Base-by-base conservation (phyloP, 2,797 vertebrate species). In the Chaenodraco wilsoni region DNA sequence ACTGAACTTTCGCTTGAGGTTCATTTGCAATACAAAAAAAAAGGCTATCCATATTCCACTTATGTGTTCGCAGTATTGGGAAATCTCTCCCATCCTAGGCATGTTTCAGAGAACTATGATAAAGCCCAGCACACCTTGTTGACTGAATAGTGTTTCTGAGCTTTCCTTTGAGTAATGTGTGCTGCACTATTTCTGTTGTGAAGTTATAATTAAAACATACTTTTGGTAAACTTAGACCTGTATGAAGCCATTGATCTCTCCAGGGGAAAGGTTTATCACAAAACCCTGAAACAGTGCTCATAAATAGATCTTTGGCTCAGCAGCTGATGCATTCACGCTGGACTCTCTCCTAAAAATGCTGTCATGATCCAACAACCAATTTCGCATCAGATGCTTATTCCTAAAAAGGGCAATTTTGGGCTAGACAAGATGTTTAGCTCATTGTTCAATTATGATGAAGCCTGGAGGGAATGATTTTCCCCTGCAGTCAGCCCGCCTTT, bases 351-450 rank as follows among this genome's bases (percentile, higher is more conserved):
- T 76, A 79, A 83, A 87, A 82, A 92, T 81, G 81, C 63, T 84
- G 86, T 93, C 89, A 92, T 21, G 21, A 21, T 92, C 88, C 49
- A 88, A 91, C 78, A 71, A 87, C 83, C 82, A 88, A 91, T 88
- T 89, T 84, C 33, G 12, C 79, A 87, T 87, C 85, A 90, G 80
- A 92, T 88, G 85, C 82, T 89, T 92, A 84, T 93, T 91, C 93
- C 94, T 89, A 92, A 94, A 93, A 95, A 94, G 93, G 93, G 73
- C 78, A 92, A 91, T 90, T 74, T 74, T 31, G 45, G 67, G 62
- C 64, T 71, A 64, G 49, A 86, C 77, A 76, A 81, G 67, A 88
- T 43, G 69, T 90, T 91, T 91, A 87, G 82, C 81, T 91, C 90
- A 91, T 88, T 90, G 86, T 87, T 72, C 69, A 87, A 87, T 93